Base-by-base conservation (phyloP, 2,888 invertebrate species). In the Glaucopsyche alexis region DNA sequence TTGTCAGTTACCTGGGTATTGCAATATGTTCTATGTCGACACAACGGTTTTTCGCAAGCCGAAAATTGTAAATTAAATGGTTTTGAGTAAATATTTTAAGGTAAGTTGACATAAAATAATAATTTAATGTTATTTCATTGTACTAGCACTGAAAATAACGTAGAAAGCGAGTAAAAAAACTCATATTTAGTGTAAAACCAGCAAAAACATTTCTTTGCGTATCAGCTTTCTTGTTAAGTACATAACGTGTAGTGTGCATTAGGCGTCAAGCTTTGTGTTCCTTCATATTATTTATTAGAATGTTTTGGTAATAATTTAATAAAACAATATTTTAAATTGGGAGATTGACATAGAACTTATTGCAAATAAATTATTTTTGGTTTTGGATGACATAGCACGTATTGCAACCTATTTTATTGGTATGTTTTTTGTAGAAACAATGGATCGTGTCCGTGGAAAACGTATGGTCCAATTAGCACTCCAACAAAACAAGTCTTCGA, bases 31-130 rank as follows among this genome's bases (percentile, higher is more conserved):
- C 49, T 49, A 49, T 49, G 49, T 49, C 49, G 14, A 49, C 49
- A 49, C 49, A 49, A 49, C 49, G 49, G 49, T 49, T 49, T 49
- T 13, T 49, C 49, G 49, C 49, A 49, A 49, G 49, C 49, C 49
- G 49, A 49, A 49, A 49, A 49, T 49, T 49, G 49, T 49, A 49
- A 49, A 49, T 49, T 49, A 49, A 49, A 49, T 49, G 49, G 49
- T 49, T 49, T 49, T 49, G 49, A 49, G 49, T 49, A 11, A 49
- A 49, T 49, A 49, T 49, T 49, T 49, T 14, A 49, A 49, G 49
- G 49, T 49, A 49, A 49, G 49, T 49, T 49, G 49, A 49, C 49
- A 49, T 49, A 49, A 49, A 49, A 49, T 49, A 49, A 49, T 49
- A 49, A 49, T 49, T 49, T 49, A 49, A 49, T 49, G 49, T 49